Evolutionary conservation across 2,113 vertebrate species (phyloP).

Genomic region (Boleophthalmus pectinirostris): DNA sequence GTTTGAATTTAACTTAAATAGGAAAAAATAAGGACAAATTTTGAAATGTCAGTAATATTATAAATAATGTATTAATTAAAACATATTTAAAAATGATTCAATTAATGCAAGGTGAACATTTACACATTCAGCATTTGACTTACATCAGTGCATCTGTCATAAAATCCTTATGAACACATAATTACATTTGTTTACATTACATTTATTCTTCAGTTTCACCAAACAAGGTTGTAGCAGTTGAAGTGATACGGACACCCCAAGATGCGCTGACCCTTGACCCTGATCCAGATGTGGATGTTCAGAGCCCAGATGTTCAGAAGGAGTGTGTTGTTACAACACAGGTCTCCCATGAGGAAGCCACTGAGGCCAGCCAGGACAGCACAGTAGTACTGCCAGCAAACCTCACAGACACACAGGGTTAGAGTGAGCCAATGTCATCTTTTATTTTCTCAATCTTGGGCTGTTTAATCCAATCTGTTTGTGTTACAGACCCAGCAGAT

Average conservation of each 20-base stretch:
- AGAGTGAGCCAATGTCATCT: constrained; percentile 8
- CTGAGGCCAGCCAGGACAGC: neutral
- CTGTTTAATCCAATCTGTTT: constrained; percentile 4
- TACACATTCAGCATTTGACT: too few relatives aligned
- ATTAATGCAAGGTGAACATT: too few relatives aligned
- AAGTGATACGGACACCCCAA: constrained; percentile 20
- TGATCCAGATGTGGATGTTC: constrained; percentile 13
- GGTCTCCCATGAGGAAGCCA: constrained; percentile 28
- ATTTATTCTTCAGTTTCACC: constrained; percentile 48
- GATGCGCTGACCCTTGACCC: constrained; percentile 12
- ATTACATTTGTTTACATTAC: neutral
- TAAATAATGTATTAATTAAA: too few relatives aligned
- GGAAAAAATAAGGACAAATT: too few relatives aligned
- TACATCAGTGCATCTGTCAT: neutral
- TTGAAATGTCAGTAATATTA: too few relatives aligned
- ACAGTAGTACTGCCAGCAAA: constrained; percentile 8
- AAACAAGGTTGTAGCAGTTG: constrained; percentile 18
- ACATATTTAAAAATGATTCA: too few relatives aligned
- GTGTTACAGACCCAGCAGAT: constrained; percentile 79
- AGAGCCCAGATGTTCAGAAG: constrained; percentile 49
- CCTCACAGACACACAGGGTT: constrained; percentile 56
- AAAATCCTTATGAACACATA: neutral
- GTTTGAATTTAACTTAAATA: too few relatives aligned
- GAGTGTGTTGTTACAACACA: constrained; percentile 12
- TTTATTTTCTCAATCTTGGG: neutral